These are phyloP conservation scores for Oopsacas minuta DNA, from an alignment of 37 sponge, comb jelly and placozoan species.

Conservation along the genomic window DNA sequence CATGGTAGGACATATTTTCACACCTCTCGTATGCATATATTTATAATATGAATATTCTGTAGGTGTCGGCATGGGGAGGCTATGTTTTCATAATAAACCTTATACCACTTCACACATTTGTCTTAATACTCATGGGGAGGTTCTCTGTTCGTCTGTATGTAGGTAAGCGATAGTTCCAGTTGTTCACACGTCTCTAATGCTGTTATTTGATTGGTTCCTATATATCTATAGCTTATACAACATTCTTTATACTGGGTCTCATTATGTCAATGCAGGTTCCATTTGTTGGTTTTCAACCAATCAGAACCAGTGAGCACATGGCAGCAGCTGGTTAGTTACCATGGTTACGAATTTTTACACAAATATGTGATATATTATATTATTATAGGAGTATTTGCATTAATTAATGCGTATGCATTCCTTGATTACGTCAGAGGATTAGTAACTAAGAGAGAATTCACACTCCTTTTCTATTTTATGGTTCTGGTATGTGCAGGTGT, in stretches of 20 bases:
- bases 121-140: slow-evolving; percentile 91
- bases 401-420: slow-evolving; percentile 46
- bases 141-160: slow-evolving; percentile 56
- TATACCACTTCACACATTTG: slow-evolving; percentile 85
- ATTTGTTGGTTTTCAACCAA: slow-evolving; percentile 95
- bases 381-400: slow-evolving; percentile 30
- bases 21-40: background rate
- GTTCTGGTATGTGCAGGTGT: slow-evolving; percentile 45
- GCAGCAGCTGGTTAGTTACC: slow-evolving; percentile 74
- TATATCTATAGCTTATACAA: slow-evolving; percentile 64
- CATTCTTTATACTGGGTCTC: slow-evolving; percentile 93
- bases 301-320: slow-evolving; percentile 99
- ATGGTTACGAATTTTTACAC: background rate
- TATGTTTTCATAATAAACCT: slow-evolving; percentile 99
- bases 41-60: background rate
- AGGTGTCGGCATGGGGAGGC: slow-evolving; percentile 99
- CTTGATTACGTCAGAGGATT: slow-evolving; percentile 49
- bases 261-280: slow-evolving; percentile 97
- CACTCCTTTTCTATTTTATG: slow-evolving; percentile 34
- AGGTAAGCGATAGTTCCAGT: slow-evolving; percentile 22
- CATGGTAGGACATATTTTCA: slow-evolving; percentile 56
- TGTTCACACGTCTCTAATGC: background rate
- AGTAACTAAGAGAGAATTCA: slow-evolving; percentile 50
- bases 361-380: background rate
- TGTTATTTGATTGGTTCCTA: background rate